phyloP scores from a whole-genome alignment of 2,888 invertebrate genomes.

The Standfussiana lucernea region DNA sequence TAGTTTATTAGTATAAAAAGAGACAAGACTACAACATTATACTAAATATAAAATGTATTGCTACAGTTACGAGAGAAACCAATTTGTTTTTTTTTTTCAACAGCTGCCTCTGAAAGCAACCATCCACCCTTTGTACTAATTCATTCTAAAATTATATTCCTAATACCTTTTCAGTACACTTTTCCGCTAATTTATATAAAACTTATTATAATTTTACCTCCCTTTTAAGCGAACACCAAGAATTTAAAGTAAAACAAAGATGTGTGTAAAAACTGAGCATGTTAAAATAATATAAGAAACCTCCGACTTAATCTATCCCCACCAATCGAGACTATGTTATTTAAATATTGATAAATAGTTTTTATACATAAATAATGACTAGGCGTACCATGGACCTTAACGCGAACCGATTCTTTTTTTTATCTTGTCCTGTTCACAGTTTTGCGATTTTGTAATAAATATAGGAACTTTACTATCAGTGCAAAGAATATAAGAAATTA shows the following conservation, averaged over 20 bases:
- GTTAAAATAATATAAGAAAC: conserved; percentile 74
- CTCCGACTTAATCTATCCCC: conserved; percentile 76
- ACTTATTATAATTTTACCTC: conserved; percentile 62
- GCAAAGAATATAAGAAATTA: conserved; percentile 81
- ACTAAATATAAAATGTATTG: conserved; percentile 80
- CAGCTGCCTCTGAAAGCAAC: conserved; percentile 76
- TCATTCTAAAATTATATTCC: conserved; percentile 72
- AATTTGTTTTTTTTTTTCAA: conserved; percentile 73
- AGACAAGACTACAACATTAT: conserved; percentile 80
- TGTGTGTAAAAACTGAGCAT: conserved; percentile 72
- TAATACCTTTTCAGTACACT: conserved; percentile 70
- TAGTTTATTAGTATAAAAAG: conserved; percentile 76
- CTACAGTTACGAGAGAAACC: conserved; percentile 82
- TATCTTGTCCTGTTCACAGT: conserved; percentile 74
- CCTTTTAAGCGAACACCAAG: conserved; percentile 59
- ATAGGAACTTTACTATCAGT: conserved; percentile 89
- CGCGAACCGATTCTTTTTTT: conserved; percentile 76
- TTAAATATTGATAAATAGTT: conserved; percentile 84
- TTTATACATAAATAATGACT: conserved; percentile 88
- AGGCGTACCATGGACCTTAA: conserved; percentile 88
- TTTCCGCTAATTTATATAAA: conserved; percentile 69
- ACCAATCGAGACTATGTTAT: conserved; percentile 79
- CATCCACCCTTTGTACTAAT: conserved; percentile 81
- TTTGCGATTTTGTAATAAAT: conserved; percentile 82
- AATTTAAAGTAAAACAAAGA: conserved; percentile 53